Evolutionary conservation across 2,113 vertebrate species (phyloP), one percentile per base, ranked within the genome.

Genomic region (Willisornis vidua): DNA sequence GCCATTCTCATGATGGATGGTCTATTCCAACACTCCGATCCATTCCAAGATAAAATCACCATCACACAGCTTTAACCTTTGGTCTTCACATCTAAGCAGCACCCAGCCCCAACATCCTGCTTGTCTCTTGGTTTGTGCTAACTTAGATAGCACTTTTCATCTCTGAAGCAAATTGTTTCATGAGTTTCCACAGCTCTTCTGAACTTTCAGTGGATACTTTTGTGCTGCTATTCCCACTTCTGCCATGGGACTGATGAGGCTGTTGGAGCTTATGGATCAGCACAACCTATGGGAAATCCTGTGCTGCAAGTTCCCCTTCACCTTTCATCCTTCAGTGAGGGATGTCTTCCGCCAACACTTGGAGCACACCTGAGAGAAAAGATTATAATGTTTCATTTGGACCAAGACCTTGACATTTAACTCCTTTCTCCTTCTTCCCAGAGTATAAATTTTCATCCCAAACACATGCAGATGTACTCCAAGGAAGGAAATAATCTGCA

Each of bases 1-100:
- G 55, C 76, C 24, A 4, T 6, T 19, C 4, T 2, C 6, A 0
- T 6, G 24, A 71, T 2, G 3, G 6, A 37, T 19, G 45, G 22
- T 23, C 72, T 74, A 7, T 37, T 49, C 65, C 0, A 1, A 25
- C 9, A 1, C 23, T 70, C 12, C 43, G 6, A 20, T 29, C 10
- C n/a, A 51, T 76, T 45, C 49, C 5, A 22, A 72, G 57, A 22
- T 14, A 62, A 88, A 90, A 76, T 61, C 48, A 61, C 3, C 51
- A 18, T 46, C 46, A 13, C 26, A 16, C 26, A 52, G 46, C 76
- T 48, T 49, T 49, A 37, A 31, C 22, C 2, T 2, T 43, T 63
- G 54, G 7, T 17, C 49, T 76, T n/a, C 48, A 63, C 0, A 0
- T 4, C 33, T 5, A 45, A 68, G 35, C 46, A 90, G 59, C 28